Percentiles rank a stretch among this genome's conserved stretches.
Evolutionary conservation across 2,113 vertebrate species (phyloP).

Genomic region (Setophaga petechia): DNA sequence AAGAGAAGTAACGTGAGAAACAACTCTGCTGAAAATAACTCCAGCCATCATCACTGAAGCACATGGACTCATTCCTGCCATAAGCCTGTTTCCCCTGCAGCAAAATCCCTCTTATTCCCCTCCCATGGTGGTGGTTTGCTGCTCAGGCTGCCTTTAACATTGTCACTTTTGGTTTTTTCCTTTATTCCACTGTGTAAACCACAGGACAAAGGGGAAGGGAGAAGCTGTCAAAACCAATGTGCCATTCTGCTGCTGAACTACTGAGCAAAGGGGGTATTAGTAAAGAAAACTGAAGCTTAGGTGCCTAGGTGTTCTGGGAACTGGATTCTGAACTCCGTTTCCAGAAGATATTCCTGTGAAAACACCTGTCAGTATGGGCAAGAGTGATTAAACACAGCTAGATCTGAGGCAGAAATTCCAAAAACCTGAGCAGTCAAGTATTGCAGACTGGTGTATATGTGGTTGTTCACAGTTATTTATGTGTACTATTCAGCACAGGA

Average conservation of each 20-base stretch:
- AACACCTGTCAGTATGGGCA: background rate
- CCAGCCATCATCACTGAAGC: conserved; percentile 41
- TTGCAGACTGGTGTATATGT: background rate
- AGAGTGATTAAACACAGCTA: background rate
- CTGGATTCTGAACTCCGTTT: background rate
- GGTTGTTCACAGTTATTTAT: background rate
- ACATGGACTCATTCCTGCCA: conserved; percentile 2
- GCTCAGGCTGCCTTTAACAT: background rate
- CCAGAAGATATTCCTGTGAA: background rate
- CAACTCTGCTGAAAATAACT: conserved; percentile 56
- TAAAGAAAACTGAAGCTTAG: background rate
- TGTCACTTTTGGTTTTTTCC: background rate
- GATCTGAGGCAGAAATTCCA: background rate
- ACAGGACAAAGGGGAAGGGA: background rate
- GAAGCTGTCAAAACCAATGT: background rate
- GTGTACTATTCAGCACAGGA: background rate
- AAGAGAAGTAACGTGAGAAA: conserved; percentile 53
- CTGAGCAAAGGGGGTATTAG: background rate
- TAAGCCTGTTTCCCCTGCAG: background rate
- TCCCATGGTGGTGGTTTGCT: background rate
- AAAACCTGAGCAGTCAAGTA: background rate
- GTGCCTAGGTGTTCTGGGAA: background rate
- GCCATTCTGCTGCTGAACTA: background rate
- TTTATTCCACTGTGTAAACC: background rate
- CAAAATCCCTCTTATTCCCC: background rate